Conservation (phyloP, 2,113 vertebrate species). For the Oxygymnocypris stewartii region DNA sequence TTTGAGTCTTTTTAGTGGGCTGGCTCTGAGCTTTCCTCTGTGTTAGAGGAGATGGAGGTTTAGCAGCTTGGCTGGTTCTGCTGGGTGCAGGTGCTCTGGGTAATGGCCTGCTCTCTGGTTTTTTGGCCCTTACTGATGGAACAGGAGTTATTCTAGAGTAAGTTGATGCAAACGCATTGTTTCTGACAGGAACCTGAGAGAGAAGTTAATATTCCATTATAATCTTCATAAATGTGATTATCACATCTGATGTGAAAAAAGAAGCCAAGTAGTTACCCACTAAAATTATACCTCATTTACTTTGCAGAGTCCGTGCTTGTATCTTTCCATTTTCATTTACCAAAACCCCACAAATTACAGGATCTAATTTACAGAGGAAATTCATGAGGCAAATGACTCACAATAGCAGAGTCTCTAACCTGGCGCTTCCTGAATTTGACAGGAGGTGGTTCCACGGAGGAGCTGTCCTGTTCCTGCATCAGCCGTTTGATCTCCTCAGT, state of each 20-base stretch:
- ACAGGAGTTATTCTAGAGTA: constrained; percentile 50
- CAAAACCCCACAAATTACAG: constrained; percentile 7
- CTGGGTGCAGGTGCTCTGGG: constrained; percentile 22
- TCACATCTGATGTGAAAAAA: background rate
- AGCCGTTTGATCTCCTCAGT: constrained; percentile 66
- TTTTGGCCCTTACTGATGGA: constrained; percentile 42
- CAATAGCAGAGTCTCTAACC: constrained; percentile 53
- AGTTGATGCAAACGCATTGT: constrained; percentile 11
- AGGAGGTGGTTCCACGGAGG: background rate
- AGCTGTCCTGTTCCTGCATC: constrained; percentile 64
- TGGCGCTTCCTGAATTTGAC: constrained; percentile 55
- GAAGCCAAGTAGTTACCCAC: background rate
- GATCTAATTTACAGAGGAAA: background rate
- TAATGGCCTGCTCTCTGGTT: constrained; percentile 26
- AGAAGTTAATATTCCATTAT: constrained; percentile 18
- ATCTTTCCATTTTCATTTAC: background rate
- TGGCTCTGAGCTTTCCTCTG: constrained; percentile 49
- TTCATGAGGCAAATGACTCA: background rate
- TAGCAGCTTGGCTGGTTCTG: constrained; percentile 27
- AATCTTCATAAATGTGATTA: constrained; percentile 11
- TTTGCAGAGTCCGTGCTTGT: background rate
- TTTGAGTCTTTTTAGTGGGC: background rate
- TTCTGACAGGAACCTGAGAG: constrained; percentile 42
- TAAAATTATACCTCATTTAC: constrained; percentile 10
- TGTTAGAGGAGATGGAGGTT: constrained; percentile 44